These are phyloP conservation scores for Rhadina sibilatrix DNA, from an alignment of 2,113 vertebrate species.

Conservation along the genomic window DNA sequence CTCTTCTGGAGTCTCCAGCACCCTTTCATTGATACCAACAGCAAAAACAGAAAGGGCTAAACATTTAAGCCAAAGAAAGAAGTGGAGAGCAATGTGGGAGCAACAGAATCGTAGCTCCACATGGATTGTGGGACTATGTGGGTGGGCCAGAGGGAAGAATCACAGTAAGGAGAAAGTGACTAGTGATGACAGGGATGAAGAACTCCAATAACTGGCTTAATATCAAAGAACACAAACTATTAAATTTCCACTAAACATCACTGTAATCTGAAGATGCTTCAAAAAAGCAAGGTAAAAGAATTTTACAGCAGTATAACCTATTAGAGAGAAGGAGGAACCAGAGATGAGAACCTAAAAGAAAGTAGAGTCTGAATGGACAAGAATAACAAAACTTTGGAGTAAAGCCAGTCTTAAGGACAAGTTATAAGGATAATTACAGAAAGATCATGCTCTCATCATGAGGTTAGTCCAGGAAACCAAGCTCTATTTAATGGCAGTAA, in stretches of 20 bases:
- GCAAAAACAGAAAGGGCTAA: background rate
- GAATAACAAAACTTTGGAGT: background rate
- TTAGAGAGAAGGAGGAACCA: background rate
- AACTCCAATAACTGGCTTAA: background rate
- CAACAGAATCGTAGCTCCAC: fast-evolving
- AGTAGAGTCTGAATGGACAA: background rate
- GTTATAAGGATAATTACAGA: background rate
- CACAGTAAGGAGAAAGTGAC: background rate
- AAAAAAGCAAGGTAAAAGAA: background rate
- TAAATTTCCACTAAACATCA: background rate
- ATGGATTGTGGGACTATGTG: too few species aligned
- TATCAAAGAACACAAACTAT: background rate
- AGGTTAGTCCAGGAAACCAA: background rate
- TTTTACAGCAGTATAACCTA: background rate
- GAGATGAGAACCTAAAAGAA: background rate
- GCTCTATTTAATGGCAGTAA: background rate
- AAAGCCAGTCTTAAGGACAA: background rate
- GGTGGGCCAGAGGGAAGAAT: background rate
- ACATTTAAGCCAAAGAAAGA: background rate
- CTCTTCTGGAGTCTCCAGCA: background rate
- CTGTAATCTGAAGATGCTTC: background rate
- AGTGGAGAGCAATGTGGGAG: background rate
- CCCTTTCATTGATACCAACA: background rate
- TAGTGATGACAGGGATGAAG: background rate
- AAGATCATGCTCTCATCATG: background rate